Base-by-base conservation (phyloP, 2,113 vertebrate species). In the Piprites chloris region DNA sequence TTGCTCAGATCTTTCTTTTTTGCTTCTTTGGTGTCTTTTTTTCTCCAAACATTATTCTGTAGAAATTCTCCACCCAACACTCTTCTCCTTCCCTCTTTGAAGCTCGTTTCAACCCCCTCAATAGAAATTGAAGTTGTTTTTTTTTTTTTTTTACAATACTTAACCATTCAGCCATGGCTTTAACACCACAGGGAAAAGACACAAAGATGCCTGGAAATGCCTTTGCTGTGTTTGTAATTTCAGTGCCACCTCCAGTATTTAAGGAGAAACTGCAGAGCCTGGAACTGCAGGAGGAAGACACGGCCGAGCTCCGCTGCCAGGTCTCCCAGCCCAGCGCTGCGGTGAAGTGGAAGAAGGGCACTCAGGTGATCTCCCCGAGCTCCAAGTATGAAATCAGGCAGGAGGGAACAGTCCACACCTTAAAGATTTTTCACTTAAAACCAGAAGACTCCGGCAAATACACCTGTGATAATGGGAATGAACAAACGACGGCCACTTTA, bases 361-460 rank as follows among this genome's bases (percentile, higher is more conserved):
- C 95, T 3, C 93, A 96, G 50, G 85, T 98, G 65, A 97, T 98
- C 65, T 96, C 89, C 41, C 76, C 97, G 2, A 98, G 98, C 52
- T 91, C 97, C 58, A 98, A 98, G 78, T 98, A 98, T 79, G 97
- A 96, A 79, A 97, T 98, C 56, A 97, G 96, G 39, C 98, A 98
- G 33, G 96, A 96, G 14, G 97, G 96, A 49, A 72, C 92, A 42
- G 76, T 90, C 55, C 98, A 98, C 26, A 97, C 63, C 39, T 95
- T 98, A 86, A 93, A 97, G 49, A 96, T 99, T 93, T 55, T 97
- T 93, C 92, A 97, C 59, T 62, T 98, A 46, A 97, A 95, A 33
- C 72, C 92, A 27, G 98, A 97, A 78, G 98, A 98, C 53, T 97
- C 96, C 26, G 98, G 98, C 18, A 98, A 98, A 86, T 99, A 98